Base-by-base conservation (phyloP, 2,888 invertebrate species). In the Elgonia sp. region DNA sequence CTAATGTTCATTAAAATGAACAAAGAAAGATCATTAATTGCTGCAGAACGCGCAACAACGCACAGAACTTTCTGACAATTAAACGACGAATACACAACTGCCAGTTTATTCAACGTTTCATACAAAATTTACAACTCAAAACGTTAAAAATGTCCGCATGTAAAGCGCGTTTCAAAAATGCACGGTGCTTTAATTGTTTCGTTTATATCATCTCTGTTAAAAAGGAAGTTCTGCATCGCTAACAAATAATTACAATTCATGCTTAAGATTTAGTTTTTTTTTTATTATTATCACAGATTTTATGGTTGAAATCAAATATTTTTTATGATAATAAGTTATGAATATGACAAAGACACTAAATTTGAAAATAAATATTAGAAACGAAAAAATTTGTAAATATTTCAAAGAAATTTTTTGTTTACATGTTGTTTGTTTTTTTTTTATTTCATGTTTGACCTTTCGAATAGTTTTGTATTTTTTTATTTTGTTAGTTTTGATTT, bases 1-100 rank as follows among this genome's bases (percentile, higher is more conserved):
- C n/a, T 82, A 63, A 82, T 82, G 72, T 82, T 40, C 81, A 70
- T 82, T 82, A 40, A 73, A 50, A 73, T 20, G 72, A 72, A 73
- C 73, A 82, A 82, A 82, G 65, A 40, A 62, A 50, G 46, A 12
- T 65, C 72, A 65, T 81, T 81, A 81, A 81, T 81, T 72, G 46
- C 62, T 53, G 20, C 50, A 53, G 42, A 40, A 67, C 60, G 60
- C 69, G 37, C 18, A 79, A 50, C 79, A 69, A 16, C 46, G 40
- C 20, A 57, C 72, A 60, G 57, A 81, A 70, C 62, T 62, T 70
- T 53, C 10, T 42, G 16, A 67, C 81, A 81, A 81, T 81, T 81
- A 81, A 53, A 53, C 70, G 62, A 53, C 62, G 39, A 50, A 70
- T 50, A 53, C 57, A 57, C 81, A 62, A 62, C 62, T 40, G 39